Conservation (phyloP, 1,140 invertebrate genomes). For the Drosophila ercepeae region DNA sequence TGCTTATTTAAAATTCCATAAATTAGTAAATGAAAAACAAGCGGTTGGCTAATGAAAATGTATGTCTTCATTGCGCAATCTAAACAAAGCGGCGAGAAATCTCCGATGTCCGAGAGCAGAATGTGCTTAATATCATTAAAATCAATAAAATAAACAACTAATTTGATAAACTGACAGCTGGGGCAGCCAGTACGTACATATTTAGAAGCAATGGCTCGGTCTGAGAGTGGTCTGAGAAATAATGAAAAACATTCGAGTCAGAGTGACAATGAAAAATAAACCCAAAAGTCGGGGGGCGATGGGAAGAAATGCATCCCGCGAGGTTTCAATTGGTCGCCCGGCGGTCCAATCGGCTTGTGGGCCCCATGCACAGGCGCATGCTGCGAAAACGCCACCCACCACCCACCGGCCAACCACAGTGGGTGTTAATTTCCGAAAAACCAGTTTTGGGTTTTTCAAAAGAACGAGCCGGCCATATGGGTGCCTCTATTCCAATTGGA, state of each 20-base stretch:
- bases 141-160: constrained; percentile 79
- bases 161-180: constrained; percentile 59
- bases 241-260: constrained; percentile 26
- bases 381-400: constrained; percentile 46
- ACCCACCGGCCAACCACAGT: constrained; percentile 44
- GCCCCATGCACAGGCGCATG: constrained; percentile 37
- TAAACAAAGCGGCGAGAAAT: constrained; percentile 48
- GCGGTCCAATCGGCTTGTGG: constrained; percentile 36
- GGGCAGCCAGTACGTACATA: not conserved
- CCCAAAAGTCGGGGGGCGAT: constrained; percentile 9
- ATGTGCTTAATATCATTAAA: constrained; percentile 79
- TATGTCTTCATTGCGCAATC: constrained; percentile 70
- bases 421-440: constrained; percentile 54
- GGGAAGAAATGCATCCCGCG: constrained; percentile 32
- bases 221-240: constrained; percentile 13
- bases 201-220: not conserved
- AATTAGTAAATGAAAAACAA: constrained; percentile 65
- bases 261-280: constrained; percentile 42
- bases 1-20: constrained; percentile 75
- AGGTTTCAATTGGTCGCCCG: constrained; percentile 46
- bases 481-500: constrained; percentile 57
- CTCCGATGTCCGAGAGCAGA: constrained; percentile 40
- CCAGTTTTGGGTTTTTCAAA: constrained; percentile 47
- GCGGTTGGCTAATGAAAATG: constrained; percentile 66
- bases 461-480: constrained; percentile 19